These are phyloP conservation scores for Himalopsyche tibetana DNA, from an alignment of 2,888 invertebrate genomes.

Conservation along the genomic window DNA sequence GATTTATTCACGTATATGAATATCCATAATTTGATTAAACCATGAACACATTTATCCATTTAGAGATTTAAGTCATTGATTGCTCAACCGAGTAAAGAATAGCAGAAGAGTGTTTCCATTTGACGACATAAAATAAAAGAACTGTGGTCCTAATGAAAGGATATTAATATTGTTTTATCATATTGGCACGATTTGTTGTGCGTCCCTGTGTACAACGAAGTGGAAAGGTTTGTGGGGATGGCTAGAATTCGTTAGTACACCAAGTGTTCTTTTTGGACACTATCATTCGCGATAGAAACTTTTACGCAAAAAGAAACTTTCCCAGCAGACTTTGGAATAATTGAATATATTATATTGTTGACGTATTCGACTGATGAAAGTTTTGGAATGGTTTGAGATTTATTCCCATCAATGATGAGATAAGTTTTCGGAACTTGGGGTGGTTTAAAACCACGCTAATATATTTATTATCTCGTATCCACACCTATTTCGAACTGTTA, in stretches of 20 bases:
- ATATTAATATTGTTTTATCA: too few species aligned
- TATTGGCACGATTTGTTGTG: not conserved
- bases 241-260: slow-evolving; percentile 12
- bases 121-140: too few species aligned
- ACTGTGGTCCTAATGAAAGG: too few species aligned
- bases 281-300: slow-evolving; percentile 29
- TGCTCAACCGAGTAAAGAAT: too few species aligned
- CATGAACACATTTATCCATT: too few species aligned
- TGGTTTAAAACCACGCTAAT: not conserved
- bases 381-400: slow-evolving; percentile 18
- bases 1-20: too few species aligned
- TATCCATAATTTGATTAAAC: too few species aligned
- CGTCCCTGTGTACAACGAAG: not conserved
- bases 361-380: slow-evolving; percentile 26
- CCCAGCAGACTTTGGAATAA: slow-evolving; percentile 18
- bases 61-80: too few species aligned
- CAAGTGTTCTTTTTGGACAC: slow-evolving; percentile 34
- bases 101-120: too few species aligned
- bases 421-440: not conserved
- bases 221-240: not conserved
- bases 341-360: slow-evolving; percentile 34
- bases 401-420: slow-evolving; percentile 20
- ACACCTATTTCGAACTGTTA: too few species aligned
- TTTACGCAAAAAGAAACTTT: slow-evolving; percentile 9
- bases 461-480: not conserved